These are phyloP conservation scores for Scyliorhinus canicula DNA, from an alignment of 2,797 vertebrate species.

Conservation along the genomic window DNA sequence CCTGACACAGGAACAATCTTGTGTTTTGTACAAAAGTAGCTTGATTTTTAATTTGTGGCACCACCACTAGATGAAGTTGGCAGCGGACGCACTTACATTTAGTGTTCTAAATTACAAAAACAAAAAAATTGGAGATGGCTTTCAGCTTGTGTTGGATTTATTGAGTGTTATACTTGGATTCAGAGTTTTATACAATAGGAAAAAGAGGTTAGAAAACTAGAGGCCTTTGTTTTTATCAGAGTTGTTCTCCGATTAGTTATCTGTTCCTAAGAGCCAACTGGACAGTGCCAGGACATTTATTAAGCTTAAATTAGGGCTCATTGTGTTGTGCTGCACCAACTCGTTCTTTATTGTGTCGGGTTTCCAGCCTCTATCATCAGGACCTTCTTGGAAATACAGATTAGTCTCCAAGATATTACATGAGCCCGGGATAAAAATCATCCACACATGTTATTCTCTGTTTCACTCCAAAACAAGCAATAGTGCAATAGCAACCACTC, in stretches of 20 bases:
- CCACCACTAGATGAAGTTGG: not conserved
- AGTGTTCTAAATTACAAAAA: not conserved
- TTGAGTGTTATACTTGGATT: conserved; percentile 25
- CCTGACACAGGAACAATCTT: not conserved
- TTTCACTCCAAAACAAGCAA: not conserved
- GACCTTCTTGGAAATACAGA: no score
- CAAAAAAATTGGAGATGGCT: not conserved
- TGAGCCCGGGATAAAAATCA: no score
- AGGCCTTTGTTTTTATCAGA: not conserved
- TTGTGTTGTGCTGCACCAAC: not conserved
- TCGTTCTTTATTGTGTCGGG: not conserved
- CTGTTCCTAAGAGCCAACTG: not conserved
- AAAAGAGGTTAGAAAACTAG: not conserved
- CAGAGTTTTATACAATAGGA: not conserved
- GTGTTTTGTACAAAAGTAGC: not conserved
- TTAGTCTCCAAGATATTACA: no score
- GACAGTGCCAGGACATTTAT: not conserved
- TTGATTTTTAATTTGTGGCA: not conserved
- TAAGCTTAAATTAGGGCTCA: not conserved
- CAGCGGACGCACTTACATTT: not conserved
- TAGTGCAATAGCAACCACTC: not conserved
- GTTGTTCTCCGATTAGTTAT: not conserved
- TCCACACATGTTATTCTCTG: not conserved
- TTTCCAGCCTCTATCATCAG: not conserved
- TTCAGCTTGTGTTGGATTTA: not conserved